Evolutionary conservation across 2,888 invertebrate genomes (phyloP), one percentile per base, ranked within the genome.

Genomic region (Carterocephalus palaemon): DNA sequence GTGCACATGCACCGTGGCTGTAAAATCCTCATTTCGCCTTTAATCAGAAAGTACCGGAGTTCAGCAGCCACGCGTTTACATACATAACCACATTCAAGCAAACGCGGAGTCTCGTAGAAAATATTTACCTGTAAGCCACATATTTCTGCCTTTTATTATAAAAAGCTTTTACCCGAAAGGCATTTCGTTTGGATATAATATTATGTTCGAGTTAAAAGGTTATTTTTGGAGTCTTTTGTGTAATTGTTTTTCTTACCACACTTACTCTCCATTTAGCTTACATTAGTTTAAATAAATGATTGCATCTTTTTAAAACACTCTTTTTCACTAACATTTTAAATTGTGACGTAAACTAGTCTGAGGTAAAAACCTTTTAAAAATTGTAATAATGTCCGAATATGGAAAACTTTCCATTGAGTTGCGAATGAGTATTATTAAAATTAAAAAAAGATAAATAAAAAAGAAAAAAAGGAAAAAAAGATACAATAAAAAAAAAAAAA

Each of bases 21-120:
- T 34, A 26, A 42, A 34, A 42, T 28, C 12, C 42, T 34, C 42
- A 42, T 42, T 38, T 34, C 22, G 34, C 33, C 34, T 41, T 42
- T 42, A 42, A 42, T 42, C 42, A 42, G 42, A 26, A 33, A 26
- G 24, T 19, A 12, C 6, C 26, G 28, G n/a, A 15, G 15, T n/a
- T 6, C n/a, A n/a, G n/a, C 15, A n/a, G 28, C 13, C 26, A 26
- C 33, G 34, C 19, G 26, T 33, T 23, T 31, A 17, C 23, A 34
- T 42, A 24, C 17, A n/a, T n/a, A 28, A 20, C 12, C 19, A 33
- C 24, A 42, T 33, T 17, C 20, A 3, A 38, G n/a, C n/a, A 17
- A 38, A 13, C 23, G 40, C 23, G 17, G 41, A 26, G 16, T 20
- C 19, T n/a, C 26, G 26, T 13, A 8, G 20, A 34, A 34, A 33